These are phyloP conservation scores for Microcebus ravelobensis DNA, from an alignment of 2,113 vertebrate genomes.

Conservation along the genomic window DNA sequence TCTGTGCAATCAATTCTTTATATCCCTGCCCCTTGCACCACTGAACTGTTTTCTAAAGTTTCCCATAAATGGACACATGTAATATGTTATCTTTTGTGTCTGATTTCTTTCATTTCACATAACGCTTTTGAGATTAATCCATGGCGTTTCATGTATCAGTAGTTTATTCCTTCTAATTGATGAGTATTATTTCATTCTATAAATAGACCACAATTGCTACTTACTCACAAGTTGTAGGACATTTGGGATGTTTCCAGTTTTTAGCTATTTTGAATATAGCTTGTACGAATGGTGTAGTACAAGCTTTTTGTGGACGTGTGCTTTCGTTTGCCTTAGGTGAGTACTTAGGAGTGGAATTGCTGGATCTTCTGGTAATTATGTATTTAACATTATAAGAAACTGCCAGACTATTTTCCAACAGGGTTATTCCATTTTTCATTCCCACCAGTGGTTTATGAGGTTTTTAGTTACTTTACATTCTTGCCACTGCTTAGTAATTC, in stretches of 20 bases:
- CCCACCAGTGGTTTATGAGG: not conserved
- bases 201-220: not conserved
- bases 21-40: not conserved
- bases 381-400: not conserved
- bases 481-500: not conserved
- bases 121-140: not conserved
- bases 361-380: not conserved
- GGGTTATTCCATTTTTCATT: not conserved
- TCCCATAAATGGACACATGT: not conserved
- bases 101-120: not conserved
- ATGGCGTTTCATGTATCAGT: not conserved
- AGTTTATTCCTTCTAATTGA: not conserved
- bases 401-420: not conserved
- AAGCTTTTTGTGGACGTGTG: not conserved
- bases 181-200: not conserved
- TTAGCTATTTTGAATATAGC: not conserved
- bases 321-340: not conserved
- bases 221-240: not conserved
- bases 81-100: not conserved
- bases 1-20: not conserved
- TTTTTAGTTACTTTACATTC: not conserved
- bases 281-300: not conserved
- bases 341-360: not conserved
- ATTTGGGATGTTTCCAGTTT: not conserved
- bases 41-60: not conserved